Conservation (phyloP, 2,113 vertebrate species). For the Sinocyclocheilus grahami region DNA sequence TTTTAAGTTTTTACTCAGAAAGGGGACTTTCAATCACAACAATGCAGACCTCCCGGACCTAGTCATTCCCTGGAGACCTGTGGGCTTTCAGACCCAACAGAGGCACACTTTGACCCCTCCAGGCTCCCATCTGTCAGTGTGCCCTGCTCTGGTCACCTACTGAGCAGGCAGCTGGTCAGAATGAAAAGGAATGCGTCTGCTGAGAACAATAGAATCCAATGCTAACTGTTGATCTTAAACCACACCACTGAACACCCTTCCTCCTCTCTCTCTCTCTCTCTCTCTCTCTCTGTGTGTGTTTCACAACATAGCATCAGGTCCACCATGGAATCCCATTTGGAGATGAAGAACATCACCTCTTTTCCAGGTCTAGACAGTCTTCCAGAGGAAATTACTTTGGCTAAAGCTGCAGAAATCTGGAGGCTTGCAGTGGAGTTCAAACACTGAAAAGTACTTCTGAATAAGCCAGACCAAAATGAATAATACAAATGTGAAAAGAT, state of each 20-base stretch:
- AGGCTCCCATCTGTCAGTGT: slow-evolving; percentile 72
- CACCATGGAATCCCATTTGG: slow-evolving; percentile 68
- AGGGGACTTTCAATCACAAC: slow-evolving; percentile 60
- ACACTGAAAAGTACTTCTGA: slow-evolving; percentile 49
- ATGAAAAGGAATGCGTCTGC: slow-evolving; percentile 59
- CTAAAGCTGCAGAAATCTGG: slow-evolving; percentile 69
- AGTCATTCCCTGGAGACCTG: slow-evolving; percentile 50
- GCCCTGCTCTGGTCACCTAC: slow-evolving; percentile 55
- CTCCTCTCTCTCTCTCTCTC: slow-evolving; percentile 30
- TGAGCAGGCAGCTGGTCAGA: slow-evolving; percentile 65
- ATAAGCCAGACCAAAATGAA: not conserved
- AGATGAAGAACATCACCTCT: slow-evolving; percentile 56
- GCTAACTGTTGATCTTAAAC: slow-evolving; percentile 65
- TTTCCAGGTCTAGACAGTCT: slow-evolving; percentile 63
- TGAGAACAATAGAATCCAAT: slow-evolving; percentile 60
- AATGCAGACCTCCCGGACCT: slow-evolving; percentile 54
- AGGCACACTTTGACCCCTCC: slow-evolving; percentile 66
- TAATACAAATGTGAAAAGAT: not conserved
- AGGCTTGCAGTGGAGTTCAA: slow-evolving; percentile 68
- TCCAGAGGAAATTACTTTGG: slow-evolving; percentile 60
- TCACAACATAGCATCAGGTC: slow-evolving; percentile 65
- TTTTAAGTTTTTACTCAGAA: slow-evolving; percentile 46
- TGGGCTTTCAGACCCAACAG: slow-evolving; percentile 61
- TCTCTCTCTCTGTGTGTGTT: slow-evolving; percentile 25
- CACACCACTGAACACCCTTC: slow-evolving; percentile 12